Evolutionary conservation across 35 echinoderm and acorn worm species (phyloP), one percentile per base, ranked within the genome.

Genomic region (Ptychodera flava): DNA sequence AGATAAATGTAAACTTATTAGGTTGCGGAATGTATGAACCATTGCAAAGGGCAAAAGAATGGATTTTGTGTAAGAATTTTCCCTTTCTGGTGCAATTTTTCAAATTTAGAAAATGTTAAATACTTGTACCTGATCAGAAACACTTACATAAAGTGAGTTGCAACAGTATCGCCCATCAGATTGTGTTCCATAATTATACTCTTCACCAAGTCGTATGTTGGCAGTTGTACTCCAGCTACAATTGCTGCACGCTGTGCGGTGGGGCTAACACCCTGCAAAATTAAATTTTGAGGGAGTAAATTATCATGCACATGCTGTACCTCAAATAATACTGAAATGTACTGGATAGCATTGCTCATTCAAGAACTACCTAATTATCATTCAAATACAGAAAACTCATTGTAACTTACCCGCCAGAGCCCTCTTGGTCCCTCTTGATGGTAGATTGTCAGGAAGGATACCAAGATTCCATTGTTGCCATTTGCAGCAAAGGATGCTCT

Each of bases 181-280:
- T 81, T 38, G 16, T 85, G 87, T 16, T 94, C 90, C 30, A 99
- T 88, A 22, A 99, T 81, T 31, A 37, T 79, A 83, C 89, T 99
- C 34, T 99, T 99, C 77, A 84, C 91, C 89, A 90, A 92, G 85
- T 99, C 96, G 77, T 99, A 99, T 31, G 93, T 86, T 45, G 96
- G 96, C 30, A 99, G 89, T 79, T 94, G 92, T 31, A 99, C 96
- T 36, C 96, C 96, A 16, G 90, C 92, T 1, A 99, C 92, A 30
- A 99, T 90, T 15, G 96, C 96, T 34, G 93, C 96, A 83, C 96
- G 94, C 35, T 99, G 96, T 1, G 96, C 92, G 35, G 96, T 99
- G 52, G 96, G 96, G 0, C 94, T 34, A 16, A 99, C 92, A 36
- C 96, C 96, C 96, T 99, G 88, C 15, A 83, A 78, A 29, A 64